These are phyloP conservation scores for Schlechtendalia chinensis DNA, from an alignment of 1,140 invertebrate species.

Conservation along the genomic window DNA sequence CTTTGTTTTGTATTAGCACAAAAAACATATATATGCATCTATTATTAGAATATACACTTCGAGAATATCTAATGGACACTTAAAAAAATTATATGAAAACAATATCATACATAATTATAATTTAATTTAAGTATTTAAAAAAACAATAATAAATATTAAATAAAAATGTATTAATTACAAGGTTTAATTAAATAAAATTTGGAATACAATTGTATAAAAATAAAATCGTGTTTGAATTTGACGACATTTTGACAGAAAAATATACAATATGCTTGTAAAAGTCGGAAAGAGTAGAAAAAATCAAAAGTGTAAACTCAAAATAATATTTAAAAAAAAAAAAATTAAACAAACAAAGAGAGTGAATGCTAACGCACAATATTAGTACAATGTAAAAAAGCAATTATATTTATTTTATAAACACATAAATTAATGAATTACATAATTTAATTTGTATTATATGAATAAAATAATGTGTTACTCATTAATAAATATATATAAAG, in stretches of 20 bases:
- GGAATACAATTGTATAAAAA: no score
- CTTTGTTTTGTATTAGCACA: no score
- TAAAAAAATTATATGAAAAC: no score
- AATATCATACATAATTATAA: no score
- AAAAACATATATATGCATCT: no score
- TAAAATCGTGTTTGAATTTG: background rate
- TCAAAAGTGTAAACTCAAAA: background rate
- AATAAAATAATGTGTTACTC: constrained; percentile 4
- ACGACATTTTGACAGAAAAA: background rate
- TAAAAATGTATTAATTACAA: no score
- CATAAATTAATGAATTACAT: background rate
- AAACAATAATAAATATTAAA: no score
- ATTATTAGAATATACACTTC: no score
- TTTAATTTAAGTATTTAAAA: no score
- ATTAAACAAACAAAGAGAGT: background rate
- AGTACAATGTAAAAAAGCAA: background rate
- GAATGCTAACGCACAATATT: background rate
- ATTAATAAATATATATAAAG: no score
- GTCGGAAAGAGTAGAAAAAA: background rate
- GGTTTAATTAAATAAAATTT: no score
- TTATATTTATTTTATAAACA: background rate
- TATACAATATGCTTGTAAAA: background rate
- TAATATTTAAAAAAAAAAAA: background rate
- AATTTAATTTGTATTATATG: background rate
- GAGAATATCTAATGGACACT: no score